These are phyloP conservation scores for Troides oblongomaculatus DNA, from an alignment of 2,888 invertebrate genomes.

Conservation along the genomic window DNA sequence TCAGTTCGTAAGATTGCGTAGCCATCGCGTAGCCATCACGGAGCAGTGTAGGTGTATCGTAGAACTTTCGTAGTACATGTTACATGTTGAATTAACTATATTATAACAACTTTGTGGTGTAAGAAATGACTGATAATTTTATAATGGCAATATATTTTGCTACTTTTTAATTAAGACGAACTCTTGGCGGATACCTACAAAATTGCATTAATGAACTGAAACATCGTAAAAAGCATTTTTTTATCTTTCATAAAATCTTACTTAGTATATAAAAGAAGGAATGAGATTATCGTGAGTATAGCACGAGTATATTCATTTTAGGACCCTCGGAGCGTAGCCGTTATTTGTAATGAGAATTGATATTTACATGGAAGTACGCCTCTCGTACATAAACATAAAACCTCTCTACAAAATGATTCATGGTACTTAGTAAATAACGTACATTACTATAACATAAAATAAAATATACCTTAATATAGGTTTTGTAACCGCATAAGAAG, in stretches of 20 bases:
- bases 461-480: background rate
- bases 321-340: constrained; percentile 32
- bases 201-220: constrained; percentile 2
- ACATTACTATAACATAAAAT: background rate
- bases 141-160: background rate
- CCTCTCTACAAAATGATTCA: constrained; percentile 36
- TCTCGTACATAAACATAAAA: constrained; percentile 39
- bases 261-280: constrained; percentile 27
- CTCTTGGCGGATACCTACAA: background rate
- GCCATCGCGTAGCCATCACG: constrained; percentile 32
- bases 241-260: constrained; percentile 10
- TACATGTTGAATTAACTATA: background rate
- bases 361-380: constrained; percentile 27
- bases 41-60: constrained; percentile 32
- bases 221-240: constrained; percentile 5
- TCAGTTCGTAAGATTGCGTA: constrained; percentile 28
- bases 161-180: background rate
- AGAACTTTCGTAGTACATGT: background rate
- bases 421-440: constrained; percentile 28
- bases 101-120: background rate
- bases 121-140: background rate
- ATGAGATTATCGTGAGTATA: constrained; percentile 32
- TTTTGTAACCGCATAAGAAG: background rate
- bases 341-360: constrained; percentile 32
- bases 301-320: constrained; percentile 30